Conservation (phyloP, 2,113 vertebrate genomes). For the Phaetusa simplex region DNA sequence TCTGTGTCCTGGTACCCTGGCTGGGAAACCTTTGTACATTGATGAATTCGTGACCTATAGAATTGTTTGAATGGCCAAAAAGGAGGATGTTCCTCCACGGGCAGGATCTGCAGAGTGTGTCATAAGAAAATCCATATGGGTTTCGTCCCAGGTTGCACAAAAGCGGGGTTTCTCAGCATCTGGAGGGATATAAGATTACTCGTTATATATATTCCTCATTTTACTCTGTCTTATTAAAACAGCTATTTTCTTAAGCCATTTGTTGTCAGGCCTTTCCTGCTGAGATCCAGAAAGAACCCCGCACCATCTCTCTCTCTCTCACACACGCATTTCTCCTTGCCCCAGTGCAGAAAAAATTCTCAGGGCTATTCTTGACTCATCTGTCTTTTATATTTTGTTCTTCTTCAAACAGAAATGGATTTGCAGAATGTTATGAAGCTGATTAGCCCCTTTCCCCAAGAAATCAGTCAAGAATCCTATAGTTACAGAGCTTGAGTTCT, state of each 20-base stretch:
- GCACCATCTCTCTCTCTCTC: not conserved
- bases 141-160: not conserved
- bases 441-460: not conserved
- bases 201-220: not conserved
- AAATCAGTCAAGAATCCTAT: not conserved
- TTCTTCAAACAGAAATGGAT: not conserved
- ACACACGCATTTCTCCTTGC: fast-evolving
- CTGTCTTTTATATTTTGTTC: not conserved
- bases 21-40: not conserved
- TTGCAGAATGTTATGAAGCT: not conserved
- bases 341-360: not conserved
- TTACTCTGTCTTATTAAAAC: not conserved
- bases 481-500: not conserved
- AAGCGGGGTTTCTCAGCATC: not conserved
- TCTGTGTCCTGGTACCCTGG: not conserved
- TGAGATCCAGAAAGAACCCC: not conserved
- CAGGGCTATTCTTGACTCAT: not conserved
- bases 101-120: fast-evolving
- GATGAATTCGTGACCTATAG: not conserved
- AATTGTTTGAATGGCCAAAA: not conserved
- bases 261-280: not conserved
- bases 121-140: not conserved
- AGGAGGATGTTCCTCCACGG: not conserved
- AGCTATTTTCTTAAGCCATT: not conserved
- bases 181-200: not conserved